Base-by-base conservation (phyloP, 2,797 vertebrate genomes). In the Brachyalestes nurse region DNA sequence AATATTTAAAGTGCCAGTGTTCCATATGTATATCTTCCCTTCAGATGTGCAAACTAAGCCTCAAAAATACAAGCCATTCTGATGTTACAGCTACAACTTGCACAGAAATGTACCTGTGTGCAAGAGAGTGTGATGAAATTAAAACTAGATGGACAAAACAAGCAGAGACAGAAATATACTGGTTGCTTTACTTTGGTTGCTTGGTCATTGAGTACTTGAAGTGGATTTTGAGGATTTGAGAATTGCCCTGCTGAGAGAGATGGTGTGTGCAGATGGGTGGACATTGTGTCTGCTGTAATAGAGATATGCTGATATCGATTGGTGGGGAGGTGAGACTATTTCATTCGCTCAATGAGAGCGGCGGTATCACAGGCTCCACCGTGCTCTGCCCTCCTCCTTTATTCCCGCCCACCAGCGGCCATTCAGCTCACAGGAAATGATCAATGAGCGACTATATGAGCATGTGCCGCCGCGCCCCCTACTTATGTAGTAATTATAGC, bases 401-500 rank as follows among this genome's bases (percentile, higher is more conserved):
- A 25, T 64, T 67, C 55, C 64, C 61, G 21, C 77, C 78, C 60
- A 66, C 70, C 62, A 40, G 73, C 42, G 28, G 38, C 51, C 74
- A 61, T 75, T 75, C 70, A 73, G 60, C 71, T 70, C 71, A 8
- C 69, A 38, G 79, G 70, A 75, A 70, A 58, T 81, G 83, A 84
- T 84, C 72, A 75, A 81, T 84, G 79, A 81, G 71, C 62, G 70
- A 34, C 60, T 78, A 47, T 74, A 67, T 75, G 62, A 75, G 74
- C 73, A 28, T 72, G 69, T 74, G 76, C 75, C 16, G 19, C 71
- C 47, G 1, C 28, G 10, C 28, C 53, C 71, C 45, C 64, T 75
- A n/a, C 62, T 72, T 70, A 60, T 75, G 76, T 82, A 69, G 64
- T 75, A 79, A 82, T 82, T 78, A 82, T 69, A 78, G 81, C 76